Evolutionary conservation across 2,888 invertebrate species (phyloP).

Genomic region (Aspidiotus rigidus): DNA sequence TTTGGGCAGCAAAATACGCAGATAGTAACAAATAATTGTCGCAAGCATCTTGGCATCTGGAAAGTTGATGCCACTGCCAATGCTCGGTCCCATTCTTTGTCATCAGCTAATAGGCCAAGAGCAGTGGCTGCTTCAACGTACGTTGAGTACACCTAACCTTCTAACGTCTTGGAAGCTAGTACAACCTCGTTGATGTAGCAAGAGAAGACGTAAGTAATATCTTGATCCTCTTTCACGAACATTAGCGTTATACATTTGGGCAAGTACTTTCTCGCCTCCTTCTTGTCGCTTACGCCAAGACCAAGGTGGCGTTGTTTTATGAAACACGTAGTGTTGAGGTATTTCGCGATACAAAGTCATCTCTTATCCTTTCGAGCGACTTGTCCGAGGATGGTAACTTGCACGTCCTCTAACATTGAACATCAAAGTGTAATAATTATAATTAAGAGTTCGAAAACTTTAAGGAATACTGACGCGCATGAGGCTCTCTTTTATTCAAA

Average conservation of each 20-base stretch:
- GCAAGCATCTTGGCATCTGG: neutral
- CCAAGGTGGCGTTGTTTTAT: neutral
- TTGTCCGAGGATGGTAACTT: no score
- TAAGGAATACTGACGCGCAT: constrained; percentile 9
- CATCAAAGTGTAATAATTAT: no score
- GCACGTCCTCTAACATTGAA: no score
- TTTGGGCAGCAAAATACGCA: neutral
- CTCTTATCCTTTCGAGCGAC: no score
- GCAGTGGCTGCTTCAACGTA: neutral
- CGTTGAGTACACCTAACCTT: neutral
- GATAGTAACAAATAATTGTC: neutral
- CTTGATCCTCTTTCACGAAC: neutral
- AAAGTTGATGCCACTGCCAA: neutral
- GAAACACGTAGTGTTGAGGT: constrained; percentile 20
- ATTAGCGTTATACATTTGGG: neutral
- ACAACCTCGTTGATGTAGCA: neutral
- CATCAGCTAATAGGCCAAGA: neutral
- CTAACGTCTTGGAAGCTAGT: neutral
- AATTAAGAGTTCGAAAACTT: no score
- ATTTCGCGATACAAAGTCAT: constrained; percentile 29
- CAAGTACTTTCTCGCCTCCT: neutral
- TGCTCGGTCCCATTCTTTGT: neutral
- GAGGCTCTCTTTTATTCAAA: constrained; percentile 12
- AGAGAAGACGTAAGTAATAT: neutral
- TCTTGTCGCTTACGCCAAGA: no score